Evolutionary conservation across 2,797 vertebrate genomes (phyloP), one percentile per base, ranked within the genome.

Genomic region (Synaphobranchus kaupii): DNA sequence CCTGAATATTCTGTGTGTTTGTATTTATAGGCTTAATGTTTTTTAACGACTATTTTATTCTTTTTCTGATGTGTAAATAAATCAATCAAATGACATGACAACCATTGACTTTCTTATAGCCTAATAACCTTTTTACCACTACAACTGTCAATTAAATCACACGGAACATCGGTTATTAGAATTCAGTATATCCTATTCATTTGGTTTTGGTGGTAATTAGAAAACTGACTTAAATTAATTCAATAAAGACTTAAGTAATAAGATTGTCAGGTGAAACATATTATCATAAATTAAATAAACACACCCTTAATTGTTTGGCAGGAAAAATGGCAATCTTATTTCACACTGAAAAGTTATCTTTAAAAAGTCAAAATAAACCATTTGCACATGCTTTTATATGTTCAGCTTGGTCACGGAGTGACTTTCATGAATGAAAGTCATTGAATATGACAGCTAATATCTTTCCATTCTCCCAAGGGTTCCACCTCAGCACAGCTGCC

Each of bases 381-480:
- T 48, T 39, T 81, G 78, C 47, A 81, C 50, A 22, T n/a, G 15
- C 78, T 76, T 76, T 76, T 50, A 81, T 50, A 81, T 48, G 78
- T 81, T 10, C 44, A 2, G 47, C 20, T 78, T 44, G 73, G 44
- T 25, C 44, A n/a, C 22, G 7, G 78, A n/a, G 4, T 81, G 47
- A 20, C 50, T 81, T 44, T 81, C 78, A 48, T n/a, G 78, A 48
- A 81, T 50, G 78, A 47, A 13, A 81, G 78, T 50, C 78, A 50
- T 50, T 81, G 78, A 50, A 81, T 47, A 81, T 81, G 78, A 81
- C 78, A 48, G 78, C 22, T 81, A 81, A 81, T 81, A 81, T 50
- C 20, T 81, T 81, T 50, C 78, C 44, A 81, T 50, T 50, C 78
- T 81, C 47, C 44, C 44, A 48, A 4, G 47, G 47, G 78, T 81